A percentile compares a stretch with the other conserved stretches of the same genome.
These are phyloP conservation scores for Muntiacus muntjak DNA, from an alignment of 2,113 vertebrate species.

Conservation along the genomic window DNA sequence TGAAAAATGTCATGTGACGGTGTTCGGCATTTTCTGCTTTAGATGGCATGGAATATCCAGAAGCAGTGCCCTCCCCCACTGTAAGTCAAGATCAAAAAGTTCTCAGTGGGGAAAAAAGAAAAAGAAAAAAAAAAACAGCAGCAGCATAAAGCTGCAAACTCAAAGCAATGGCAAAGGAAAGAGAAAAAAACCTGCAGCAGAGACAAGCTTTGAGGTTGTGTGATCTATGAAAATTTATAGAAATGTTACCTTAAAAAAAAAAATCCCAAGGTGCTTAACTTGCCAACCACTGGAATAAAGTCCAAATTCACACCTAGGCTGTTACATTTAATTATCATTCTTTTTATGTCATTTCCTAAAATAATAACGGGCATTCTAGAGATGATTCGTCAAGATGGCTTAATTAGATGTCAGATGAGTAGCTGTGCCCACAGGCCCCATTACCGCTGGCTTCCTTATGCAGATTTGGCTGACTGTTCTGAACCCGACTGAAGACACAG, in stretches of 20 bases:
- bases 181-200: not conserved
- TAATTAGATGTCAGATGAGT: slow-evolving; percentile 52
- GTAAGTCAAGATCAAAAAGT: slow-evolving; percentile 37
- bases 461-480: slow-evolving; percentile 19
- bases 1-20: not conserved
- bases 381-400: slow-evolving; percentile 46
- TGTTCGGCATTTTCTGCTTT: not conserved
- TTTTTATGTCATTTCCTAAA: slow-evolving; percentile 60
- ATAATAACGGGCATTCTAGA: slow-evolving; percentile 47
- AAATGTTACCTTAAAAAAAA: slow-evolving; percentile 31
- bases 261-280: slow-evolving; percentile 18
- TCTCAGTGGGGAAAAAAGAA: not conserved
- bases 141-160: slow-evolving; percentile 7
- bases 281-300: slow-evolving; percentile 42
- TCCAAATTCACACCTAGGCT: slow-evolving; percentile 35
- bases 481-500: not conserved
- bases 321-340: slow-evolving; percentile 55
- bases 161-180: not conserved
- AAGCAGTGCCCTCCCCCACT: not conserved
- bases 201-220: not conserved
- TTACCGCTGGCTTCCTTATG: not conserved
- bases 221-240: not conserved
- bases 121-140: not conserved
- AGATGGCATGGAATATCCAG: not conserved
- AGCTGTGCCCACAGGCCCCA: not conserved